Evolutionary conservation across 2,888 invertebrate species (phyloP), one percentile per base, ranked within the genome.

Genomic region (Machimus rusticus): DNA sequence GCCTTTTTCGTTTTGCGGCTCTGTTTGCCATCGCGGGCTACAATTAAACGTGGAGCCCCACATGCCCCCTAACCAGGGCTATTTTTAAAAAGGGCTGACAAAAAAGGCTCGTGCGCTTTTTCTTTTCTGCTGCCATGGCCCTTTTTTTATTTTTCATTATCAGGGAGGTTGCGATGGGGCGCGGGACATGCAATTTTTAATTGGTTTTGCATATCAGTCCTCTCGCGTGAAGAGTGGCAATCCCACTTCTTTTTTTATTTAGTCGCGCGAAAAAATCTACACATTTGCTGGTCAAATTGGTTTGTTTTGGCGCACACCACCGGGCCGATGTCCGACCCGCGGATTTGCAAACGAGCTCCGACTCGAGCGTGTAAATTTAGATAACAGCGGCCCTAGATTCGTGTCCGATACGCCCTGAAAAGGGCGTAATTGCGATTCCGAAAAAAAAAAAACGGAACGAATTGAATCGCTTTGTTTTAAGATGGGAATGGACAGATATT

Each of bases 171-270:
- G 37, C 12, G 39, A 34, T 34, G 34, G 34, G 14, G 39, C 9
- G 39, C 14, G 85, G 57, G 85, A 85, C 85, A 85, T 85, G 85
- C 85, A 31, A 85, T 85, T 85, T 85, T 85, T 85, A 85, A 85
- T 85, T 85, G 85, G 85, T 85, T 85, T 85, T 85, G 74, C 85
- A 85, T 85, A 85, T 74, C 85, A 74, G 28, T 16, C 74, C 74
- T 85, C 74, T 85, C 74, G 85, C 74, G 85, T 74, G 85, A 28
- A 74, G 74, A 74, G 85, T 51, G 85, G 74, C 28, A 85, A 74
- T 74, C 74, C 12, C 46, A 28, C 4, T 46, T 46, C 1, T 46
- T 43, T 85, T 74, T 85, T 28, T 74, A 46, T 85, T 3, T 74
- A 23, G 43, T 51, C 9, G 74, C 31, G 31, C 55, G 46, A 12